Evolutionary conservation across 92 coral and sea anemone genomes (phyloP).

Genomic region (Phenganax subtilis): DNA sequence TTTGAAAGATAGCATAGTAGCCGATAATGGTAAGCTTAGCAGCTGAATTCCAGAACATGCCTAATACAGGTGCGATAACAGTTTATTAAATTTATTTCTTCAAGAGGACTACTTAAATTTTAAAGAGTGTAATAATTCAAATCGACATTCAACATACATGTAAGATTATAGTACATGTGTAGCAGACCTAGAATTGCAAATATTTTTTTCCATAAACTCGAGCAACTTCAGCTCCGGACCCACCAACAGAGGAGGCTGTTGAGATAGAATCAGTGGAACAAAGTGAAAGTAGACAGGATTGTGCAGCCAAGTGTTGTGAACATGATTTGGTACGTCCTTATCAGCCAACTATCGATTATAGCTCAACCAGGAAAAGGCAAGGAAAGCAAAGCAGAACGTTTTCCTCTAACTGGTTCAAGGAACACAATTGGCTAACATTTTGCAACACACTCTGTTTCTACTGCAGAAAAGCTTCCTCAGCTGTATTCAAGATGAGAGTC

Average conservation of each 20-base stretch:
- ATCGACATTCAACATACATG: no score
- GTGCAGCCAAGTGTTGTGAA: conserved; percentile 17
- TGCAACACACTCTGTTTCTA: conserved; percentile 22
- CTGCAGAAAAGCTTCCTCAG: conserved; percentile 12
- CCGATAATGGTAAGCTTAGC: no score
- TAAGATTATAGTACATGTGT: no score
- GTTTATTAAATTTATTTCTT: no score
- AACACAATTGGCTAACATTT: conserved; percentile 16
- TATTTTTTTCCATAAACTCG: background rate
- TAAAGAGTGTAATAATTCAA: no score
- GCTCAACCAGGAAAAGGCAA: conserved; percentile 23
- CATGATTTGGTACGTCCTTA: conserved; percentile 19
- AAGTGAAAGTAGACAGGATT: conserved; percentile 15
- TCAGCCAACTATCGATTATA: conserved; percentile 15
- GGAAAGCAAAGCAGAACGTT: conserved; percentile 22
- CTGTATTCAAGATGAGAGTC: background rate
- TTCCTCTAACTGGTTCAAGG: conserved; percentile 8
- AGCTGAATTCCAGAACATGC: no score
- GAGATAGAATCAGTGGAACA: conserved; percentile 21
- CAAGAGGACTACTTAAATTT: no score
- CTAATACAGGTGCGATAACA: no score
- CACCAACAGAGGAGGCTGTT: conserved; percentile 10
- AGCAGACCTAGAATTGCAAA: conserved; percentile 20
- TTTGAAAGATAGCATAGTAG: no score
- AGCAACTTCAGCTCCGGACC: conserved; percentile 4